Percentiles rank a stretch among this genome's conserved stretches.
phyloP scores from a whole-genome alignment of 1,140 invertebrate species.

The Megalonaias nervosa region DNA sequence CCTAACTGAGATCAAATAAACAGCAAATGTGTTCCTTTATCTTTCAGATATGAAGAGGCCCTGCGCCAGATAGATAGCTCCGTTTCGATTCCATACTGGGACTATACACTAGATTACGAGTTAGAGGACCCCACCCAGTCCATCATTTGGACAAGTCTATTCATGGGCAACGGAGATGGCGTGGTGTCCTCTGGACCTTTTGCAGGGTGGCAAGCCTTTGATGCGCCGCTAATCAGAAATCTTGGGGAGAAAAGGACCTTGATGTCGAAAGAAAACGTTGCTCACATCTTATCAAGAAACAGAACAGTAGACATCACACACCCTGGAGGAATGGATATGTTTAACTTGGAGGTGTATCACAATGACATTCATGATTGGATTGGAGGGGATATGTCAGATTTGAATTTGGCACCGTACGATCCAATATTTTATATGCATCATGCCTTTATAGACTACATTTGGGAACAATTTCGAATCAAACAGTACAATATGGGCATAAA shows the following conservation, averaged over 20 bases:
- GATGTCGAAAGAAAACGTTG: background rate
- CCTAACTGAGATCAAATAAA: no score
- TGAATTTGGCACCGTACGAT: constrained; percentile 20
- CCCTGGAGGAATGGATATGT: background rate
- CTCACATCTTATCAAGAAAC: constrained; percentile 1
- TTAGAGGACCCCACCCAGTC: constrained; percentile 58
- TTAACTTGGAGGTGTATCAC: constrained; percentile 22
- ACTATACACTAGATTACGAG: constrained; percentile 55
- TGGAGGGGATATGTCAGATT: constrained; percentile 29
- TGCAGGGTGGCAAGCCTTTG: background rate
- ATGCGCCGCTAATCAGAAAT: constrained; percentile 1
- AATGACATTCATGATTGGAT: constrained; percentile 34
- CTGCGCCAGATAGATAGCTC: constrained; percentile 52
- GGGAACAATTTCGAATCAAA: constrained; percentile 25
- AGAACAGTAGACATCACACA: background rate
- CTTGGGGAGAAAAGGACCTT: background rate
- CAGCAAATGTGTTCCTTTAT: background rate
- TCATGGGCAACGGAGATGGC: constrained; percentile 67
- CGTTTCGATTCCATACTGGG: constrained; percentile 65
- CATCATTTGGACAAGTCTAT: constrained; percentile 55
- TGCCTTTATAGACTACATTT: constrained; percentile 32
- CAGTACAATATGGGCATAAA: constrained; percentile 5
- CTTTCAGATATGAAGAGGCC: constrained; percentile 50
- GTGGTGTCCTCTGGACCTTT: constrained; percentile 65
- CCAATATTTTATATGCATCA: constrained; percentile 33